These are phyloP conservation scores for Anableps anableps DNA, from an alignment of 2,797 vertebrate genomes.

Conservation along the genomic window DNA sequence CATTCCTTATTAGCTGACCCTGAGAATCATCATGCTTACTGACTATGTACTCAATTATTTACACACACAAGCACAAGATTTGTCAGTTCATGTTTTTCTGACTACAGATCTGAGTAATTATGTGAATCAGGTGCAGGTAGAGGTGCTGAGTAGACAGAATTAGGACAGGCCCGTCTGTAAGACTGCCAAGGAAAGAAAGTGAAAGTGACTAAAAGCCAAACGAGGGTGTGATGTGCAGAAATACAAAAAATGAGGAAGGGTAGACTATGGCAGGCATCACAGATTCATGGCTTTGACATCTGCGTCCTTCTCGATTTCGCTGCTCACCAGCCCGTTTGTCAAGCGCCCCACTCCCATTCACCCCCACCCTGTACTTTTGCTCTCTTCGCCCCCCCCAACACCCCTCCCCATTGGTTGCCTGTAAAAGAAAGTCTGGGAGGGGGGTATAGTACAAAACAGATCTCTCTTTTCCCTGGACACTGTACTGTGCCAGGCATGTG, in stretches of 20 bases:
- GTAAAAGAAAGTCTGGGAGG: conserved; percentile 31
- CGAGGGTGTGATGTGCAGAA: conserved; percentile 10
- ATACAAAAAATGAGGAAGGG: conserved; percentile 19
- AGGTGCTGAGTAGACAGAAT: conserved; percentile 85
- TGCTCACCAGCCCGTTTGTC: conserved; percentile 90
- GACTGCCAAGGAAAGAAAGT: conserved; percentile 26
- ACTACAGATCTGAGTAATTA: conserved; percentile 82
- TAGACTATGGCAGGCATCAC: conserved; percentile 55
- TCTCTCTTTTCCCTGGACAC: conserved; percentile 76
- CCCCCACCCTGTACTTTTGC: conserved; percentile 40
- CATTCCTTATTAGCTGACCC: conserved; percentile 56
- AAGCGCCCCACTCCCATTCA: conserved; percentile 39
- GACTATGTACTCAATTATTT: conserved; percentile 23
- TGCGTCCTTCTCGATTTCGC: conserved; percentile 96
- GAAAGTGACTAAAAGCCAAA: conserved; percentile 31
- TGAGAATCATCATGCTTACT: conserved; percentile 61
- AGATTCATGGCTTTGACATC: conserved; percentile 95
- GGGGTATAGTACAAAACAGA: conserved; percentile 69
- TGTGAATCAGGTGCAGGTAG: conserved; percentile 73
- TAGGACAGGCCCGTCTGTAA: conserved; percentile 42
- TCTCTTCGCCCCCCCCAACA: conserved; percentile 70
- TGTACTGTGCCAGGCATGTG: conserved; percentile 75
- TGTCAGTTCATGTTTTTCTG: conserved; percentile 71
- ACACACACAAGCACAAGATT: conserved; percentile 51
- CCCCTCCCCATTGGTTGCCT: conserved; percentile 74